These are phyloP conservation scores for Andrena minutula DNA, from an alignment of 2,888 invertebrate species.

Conservation along the genomic window DNA sequence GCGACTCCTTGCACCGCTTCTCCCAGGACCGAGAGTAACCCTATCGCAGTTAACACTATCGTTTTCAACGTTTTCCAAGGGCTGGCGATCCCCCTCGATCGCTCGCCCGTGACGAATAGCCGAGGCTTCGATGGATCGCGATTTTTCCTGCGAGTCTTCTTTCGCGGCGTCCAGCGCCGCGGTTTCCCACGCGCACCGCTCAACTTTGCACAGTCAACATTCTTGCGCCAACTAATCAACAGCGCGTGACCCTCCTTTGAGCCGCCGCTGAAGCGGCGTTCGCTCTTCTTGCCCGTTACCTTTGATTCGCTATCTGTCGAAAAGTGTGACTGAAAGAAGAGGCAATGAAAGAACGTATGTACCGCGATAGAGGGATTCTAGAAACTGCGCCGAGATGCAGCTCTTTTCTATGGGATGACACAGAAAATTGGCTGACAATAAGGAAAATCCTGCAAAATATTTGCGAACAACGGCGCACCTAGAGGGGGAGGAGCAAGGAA, in stretches of 20 bases:
- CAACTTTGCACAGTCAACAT: conserved; percentile 48
- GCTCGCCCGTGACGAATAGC: conserved; percentile 29
- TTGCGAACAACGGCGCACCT: no score
- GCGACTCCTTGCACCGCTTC: neutral
- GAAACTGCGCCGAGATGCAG: neutral
- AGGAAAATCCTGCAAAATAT: neutral
- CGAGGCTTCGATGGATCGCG: neutral
- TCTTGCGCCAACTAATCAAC: conserved; percentile 49
- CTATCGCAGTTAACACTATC: conserved; percentile 36
- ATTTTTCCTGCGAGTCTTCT: neutral
- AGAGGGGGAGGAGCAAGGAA: no score
- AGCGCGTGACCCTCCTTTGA: conserved; percentile 55
- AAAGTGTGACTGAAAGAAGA: neutral
- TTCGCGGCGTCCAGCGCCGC: neutral
- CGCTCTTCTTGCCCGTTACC: conserved; percentile 14
- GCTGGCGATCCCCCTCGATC: conserved; percentile 14
- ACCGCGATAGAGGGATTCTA: neutral
- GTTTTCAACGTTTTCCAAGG: conserved; percentile 37
- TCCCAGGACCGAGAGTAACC: conserved; percentile 10
- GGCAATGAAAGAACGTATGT: neutral
- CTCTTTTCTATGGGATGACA: no score
- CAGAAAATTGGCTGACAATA: no score
- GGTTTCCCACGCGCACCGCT: conserved; percentile 43
- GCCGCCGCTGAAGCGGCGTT: conserved; percentile 9
- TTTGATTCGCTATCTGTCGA: neutral